These are phyloP conservation scores for Drosophila melanica DNA, from an alignment of 1,140 invertebrate genomes.

Conservation along the genomic window DNA sequence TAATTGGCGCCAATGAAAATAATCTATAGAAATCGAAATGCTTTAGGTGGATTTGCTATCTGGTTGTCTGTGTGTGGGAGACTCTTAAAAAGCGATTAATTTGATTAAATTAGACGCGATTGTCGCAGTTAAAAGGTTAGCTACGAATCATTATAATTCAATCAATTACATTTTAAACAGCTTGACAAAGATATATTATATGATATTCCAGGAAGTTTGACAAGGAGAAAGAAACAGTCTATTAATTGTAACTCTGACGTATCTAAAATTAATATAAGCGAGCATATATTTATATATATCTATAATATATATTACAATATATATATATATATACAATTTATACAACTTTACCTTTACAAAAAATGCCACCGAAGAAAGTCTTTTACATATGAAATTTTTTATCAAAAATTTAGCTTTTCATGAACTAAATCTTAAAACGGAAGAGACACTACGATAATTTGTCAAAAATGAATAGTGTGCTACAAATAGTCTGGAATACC, in stretches of 20 bases:
- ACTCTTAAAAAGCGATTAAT: constrained; percentile 26
- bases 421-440: neutral
- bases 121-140: constrained; percentile 5
- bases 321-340: no score
- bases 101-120: constrained; percentile 28
- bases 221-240: no score
- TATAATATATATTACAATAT: no score
- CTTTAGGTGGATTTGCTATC: neutral
- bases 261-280: no score
- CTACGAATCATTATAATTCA: constrained; percentile 2
- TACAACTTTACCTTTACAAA: no score
- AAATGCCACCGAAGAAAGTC: no score
- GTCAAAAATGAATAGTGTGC: neutral
- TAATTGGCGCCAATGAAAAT: constrained; percentile 40
- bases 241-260: no score
- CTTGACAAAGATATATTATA: no score
- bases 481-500: neutral
- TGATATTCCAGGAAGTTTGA: no score
- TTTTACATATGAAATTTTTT: neutral
- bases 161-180: constrained; percentile 4
- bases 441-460: neutral
- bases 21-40: constrained; percentile 24
- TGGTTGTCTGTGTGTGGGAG: constrained; percentile 1
- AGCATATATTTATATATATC: no score
- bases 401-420: neutral